phyloP scores from a whole-genome alignment of 2,888 invertebrate genomes.

The Calameuta filiformis region DNA sequence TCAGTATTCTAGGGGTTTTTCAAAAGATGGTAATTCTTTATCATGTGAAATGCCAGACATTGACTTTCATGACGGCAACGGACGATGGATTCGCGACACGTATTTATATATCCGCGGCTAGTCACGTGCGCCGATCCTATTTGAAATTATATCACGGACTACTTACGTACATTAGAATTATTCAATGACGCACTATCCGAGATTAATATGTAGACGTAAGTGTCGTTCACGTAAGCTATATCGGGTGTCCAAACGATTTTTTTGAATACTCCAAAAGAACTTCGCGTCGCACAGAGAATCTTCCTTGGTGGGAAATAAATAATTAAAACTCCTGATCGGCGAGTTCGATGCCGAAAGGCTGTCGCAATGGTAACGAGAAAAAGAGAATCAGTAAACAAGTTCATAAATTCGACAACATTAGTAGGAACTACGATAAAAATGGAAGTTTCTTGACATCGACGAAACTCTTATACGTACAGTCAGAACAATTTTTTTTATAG shows the following conservation, averaged over 20 bases:
- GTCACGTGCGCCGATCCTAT: background rate
- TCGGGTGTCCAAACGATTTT: background rate
- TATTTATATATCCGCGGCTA: background rate
- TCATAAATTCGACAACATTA: background rate
- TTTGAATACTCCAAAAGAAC: background rate
- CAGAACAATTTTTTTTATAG: too few species aligned
- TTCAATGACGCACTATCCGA: background rate
- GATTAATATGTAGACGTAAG: background rate
- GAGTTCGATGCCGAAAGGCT: background rate
- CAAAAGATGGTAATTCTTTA: background rate
- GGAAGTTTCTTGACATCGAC: background rate
- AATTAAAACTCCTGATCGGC: background rate
- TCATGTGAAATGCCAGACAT: background rate
- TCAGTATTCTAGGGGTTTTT: background rate
- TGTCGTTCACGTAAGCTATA: background rate
- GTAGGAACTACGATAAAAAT: background rate
- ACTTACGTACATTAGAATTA: background rate
- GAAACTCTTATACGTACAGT: background rate
- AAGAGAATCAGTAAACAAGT: background rate
- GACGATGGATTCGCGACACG: background rate
- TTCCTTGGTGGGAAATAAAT: background rate
- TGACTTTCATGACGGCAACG: background rate
- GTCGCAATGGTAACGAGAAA: background rate
- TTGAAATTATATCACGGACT: background rate
- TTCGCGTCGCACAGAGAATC: background rate